Conservation (phyloP, 1,140 invertebrate species). For the Spodoptera frugiperda region DNA sequence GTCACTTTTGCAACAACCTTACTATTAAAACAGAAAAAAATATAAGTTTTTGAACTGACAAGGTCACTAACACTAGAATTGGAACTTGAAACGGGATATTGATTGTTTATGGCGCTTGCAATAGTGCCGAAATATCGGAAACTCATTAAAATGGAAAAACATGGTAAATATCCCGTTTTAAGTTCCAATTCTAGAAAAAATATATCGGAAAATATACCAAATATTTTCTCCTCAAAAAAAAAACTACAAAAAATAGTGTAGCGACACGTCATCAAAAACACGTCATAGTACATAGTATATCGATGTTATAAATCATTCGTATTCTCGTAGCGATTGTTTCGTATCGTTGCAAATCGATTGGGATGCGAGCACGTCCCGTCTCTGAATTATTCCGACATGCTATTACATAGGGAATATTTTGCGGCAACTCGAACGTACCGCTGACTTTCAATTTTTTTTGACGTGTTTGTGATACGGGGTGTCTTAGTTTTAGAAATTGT, state of each 20-base stretch:
- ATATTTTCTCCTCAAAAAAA: neutral
- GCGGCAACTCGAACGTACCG: slow-evolving; percentile 7
- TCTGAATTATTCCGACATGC: slow-evolving; percentile 27
- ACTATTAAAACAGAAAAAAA: no score
- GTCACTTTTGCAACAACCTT: no score
- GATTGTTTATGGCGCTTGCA: no score
- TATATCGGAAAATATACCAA: no score
- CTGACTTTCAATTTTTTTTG: slow-evolving; percentile 33
- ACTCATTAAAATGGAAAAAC: no score
- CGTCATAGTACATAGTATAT: slow-evolving; percentile 12
- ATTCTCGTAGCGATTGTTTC: slow-evolving; percentile 32
- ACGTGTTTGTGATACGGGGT: neutral
- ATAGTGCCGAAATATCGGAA: no score
- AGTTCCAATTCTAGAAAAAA: no score
- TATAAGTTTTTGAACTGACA: no score
- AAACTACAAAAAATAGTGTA: slow-evolving; percentile 1
- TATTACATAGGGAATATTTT: slow-evolving; percentile 25
- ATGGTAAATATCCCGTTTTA: no score
- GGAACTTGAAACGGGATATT: no score
- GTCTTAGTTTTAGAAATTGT: neutral
- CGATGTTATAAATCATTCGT: slow-evolving; percentile 39
- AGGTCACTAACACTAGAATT: no score
- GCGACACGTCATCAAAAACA: slow-evolving; percentile 25
- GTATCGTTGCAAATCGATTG: slow-evolving; percentile 33
- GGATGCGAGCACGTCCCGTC: slow-evolving; percentile 17